Base-by-base conservation (phyloP, 2,888 invertebrate species). In the Apoderus coryli region DNA sequence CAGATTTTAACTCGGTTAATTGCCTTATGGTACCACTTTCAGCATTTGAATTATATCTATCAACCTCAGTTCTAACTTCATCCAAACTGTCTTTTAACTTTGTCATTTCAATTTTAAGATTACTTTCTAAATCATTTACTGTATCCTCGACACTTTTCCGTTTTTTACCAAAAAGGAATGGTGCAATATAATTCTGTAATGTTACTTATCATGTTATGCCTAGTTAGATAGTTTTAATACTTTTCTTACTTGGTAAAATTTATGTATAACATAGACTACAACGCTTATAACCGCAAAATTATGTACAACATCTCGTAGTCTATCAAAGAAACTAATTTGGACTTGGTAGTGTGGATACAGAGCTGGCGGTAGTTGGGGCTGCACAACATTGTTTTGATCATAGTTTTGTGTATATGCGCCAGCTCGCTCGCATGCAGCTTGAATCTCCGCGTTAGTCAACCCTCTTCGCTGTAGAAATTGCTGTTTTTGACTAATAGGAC, bases 381-480 rank as follows among this genome's bases (percentile, higher is more conserved):
- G n/a, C 19, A 19, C 19, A 19, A n/a, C n/a, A 11, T 31, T 14
- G 22, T 31, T 31, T 23, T 40, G 25, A 30, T 44, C 45, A 27
- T 55, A 50, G 40, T 56, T 53, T 13, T 46, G 40, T 3, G 30
- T 32, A 42, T 59, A 58, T 27, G 57, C 55, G 3, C 63, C 60
- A 16, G 76, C 74, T 47, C 72, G 64, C 46, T 79, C 74, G 47
- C 79, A 74, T 1, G 85, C 84, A 39, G 65, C 61, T 48, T 72
- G 67, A 40, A 85, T 76, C 57, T 85, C 85, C 1, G 67, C 60
- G 27, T 79, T 74, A 0, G 77, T 73, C 1, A 85, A 60, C 25
- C 85, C 85, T 57, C 85, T 84, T 47, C 70, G 68, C 41, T 72
- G 67, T 2, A 85, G 64, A 56, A 85, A 86, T 38, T 74, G 68